Evolutionary conservation across 2,113 vertebrate genomes (phyloP), one percentile per base, ranked within the genome.

Genomic region (Miniopterus natalensis): DNA sequence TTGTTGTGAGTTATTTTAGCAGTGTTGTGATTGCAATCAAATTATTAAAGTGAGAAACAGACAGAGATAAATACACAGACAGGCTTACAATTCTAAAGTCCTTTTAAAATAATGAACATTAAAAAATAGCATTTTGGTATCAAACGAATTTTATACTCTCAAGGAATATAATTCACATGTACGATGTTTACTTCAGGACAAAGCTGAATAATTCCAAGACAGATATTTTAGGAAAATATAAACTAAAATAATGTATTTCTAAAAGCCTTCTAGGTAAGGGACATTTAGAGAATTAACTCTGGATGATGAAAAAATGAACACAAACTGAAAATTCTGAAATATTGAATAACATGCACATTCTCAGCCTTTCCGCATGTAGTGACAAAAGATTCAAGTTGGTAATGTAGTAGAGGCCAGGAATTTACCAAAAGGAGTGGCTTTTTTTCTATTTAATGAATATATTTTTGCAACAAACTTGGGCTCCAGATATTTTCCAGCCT

Each of bases 171-270:
- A 84, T 47, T 95, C 59, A 93, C 3, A 96, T 51, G 47, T 55
- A 90, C 1, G 90, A 85, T 84, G 68, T 84, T 85, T 70, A 91
- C 17, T 59, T 90, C 12, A 84, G 51, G 75, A 71, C 9, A 88
- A 90, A 95, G 78, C 3, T 55, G 47, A 97, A 74, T 97, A 23
- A 65, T 71, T 89, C 11, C 47, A 55, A 94, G 70, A 93, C 13
- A 59, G n/a, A 36, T 40, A 84, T 81, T 84, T 91, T 71, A 87
- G 51, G 86, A 66, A 96, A 91, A 93, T 36, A 23, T 79, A 96
- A 92, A 78, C 23, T 49, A 68, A 87, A 45, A 55, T 70, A 65
- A 59, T 51, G 1, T 40, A 80, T 80, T 96, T 86, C 84, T 51
- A 61, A 77, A 95, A 78, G 66, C 5, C 20, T 77, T 88, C n/a